Base-by-base conservation (phyloP, 1,140 invertebrate genomes). In the Chelonus insularis region DNA sequence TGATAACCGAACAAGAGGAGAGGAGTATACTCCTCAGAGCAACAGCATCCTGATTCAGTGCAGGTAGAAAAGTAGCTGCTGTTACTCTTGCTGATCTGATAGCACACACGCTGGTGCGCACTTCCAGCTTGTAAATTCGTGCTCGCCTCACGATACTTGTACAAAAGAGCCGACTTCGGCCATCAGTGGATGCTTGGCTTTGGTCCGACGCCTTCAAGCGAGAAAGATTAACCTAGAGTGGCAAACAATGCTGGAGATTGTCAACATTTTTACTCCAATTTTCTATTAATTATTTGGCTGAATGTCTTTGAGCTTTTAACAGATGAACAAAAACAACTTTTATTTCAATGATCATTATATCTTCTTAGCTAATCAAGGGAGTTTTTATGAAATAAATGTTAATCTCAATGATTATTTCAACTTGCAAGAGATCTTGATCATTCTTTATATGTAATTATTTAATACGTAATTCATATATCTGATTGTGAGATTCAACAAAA, bases 121-220 rank as follows among this genome's bases (percentile, higher is more conserved):
- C 60, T 36, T 58, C 29, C 65, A 69, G 70, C 70, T 74, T 74
- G 70, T 75, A 74, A 75, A 74, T 74, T 75, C 70, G 68, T 73
- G 68, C 66, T 72, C 63, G 70, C 67, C 65, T 72, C 62, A 64
- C 70, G 71, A 18, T 18, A 16, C 12, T 29, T 21, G 18, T 47
- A 52, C 36, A 52, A 55, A 55, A 55, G 51, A 11, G 29, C 39
- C 51, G 48, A 29, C 20, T 29, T n/a, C 1, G 9, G 12, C 36
- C 8, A n/a, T 39, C 36, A 11, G 7, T 11, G 36, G 12, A 39
- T 14, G 9, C 9, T 39, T 14, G n/a, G 41, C 41, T 18, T 21
- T 9, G 9, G 45, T 48, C n/a, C 45, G 45, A 48, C 45, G 45
- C 45, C 45, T 48, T 12, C 18, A 14, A 43, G 41, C 41, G 37